Percentiles rank a stretch among this genome's conserved stretches.
Evolutionary conservation across 2,888 invertebrate genomes (phyloP).

Genomic region (Caenorhabditis sp.): DNA sequence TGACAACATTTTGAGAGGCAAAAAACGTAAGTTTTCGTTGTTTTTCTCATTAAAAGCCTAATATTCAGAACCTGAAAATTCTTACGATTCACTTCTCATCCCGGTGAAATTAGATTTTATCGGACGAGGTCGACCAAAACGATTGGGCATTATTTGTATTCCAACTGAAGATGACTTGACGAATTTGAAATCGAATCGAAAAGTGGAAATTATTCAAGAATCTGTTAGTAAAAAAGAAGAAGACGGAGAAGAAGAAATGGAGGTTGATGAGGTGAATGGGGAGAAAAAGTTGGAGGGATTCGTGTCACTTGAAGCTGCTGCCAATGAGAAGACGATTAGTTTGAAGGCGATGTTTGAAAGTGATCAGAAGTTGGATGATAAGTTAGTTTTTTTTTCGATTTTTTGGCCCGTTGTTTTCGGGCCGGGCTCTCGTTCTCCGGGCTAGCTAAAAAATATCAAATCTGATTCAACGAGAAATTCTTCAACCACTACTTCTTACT

Average conservation of each 20-base stretch:
- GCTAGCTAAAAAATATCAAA: too few relatives aligned
- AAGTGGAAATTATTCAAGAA: conserved; percentile 26
- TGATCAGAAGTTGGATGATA: conserved; percentile 20
- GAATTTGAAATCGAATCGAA: conserved; percentile 5
- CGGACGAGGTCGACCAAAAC: conserved; percentile 46
- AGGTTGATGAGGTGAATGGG: conserved; percentile 6
- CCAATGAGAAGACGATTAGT: conserved; percentile 46
- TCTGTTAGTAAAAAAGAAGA: conserved; percentile 3
- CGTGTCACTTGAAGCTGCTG: conserved; percentile 38
- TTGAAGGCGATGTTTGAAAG: conserved; percentile 36
- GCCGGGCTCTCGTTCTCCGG: background rate
- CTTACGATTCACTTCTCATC: conserved; percentile 17
- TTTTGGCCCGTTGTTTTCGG: background rate
- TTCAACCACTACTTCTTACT: too few relatives aligned
- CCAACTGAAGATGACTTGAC: conserved; percentile 25
- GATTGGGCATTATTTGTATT: conserved; percentile 41
- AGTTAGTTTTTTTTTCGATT: conserved; percentile 6
- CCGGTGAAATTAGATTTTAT: conserved; percentile 38
- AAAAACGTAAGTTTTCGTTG: conserved; percentile 4
- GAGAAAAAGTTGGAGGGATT: conserved; percentile 33
- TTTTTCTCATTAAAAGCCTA: background rate
- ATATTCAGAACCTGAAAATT: conserved; percentile 4
- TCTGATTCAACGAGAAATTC: too few relatives aligned
- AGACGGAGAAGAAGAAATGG: conserved; percentile 14
- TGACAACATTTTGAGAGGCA: conserved; percentile 7